Base-by-base conservation (phyloP, 2,113 vertebrate species). In the Psettodes erumei region DNA sequence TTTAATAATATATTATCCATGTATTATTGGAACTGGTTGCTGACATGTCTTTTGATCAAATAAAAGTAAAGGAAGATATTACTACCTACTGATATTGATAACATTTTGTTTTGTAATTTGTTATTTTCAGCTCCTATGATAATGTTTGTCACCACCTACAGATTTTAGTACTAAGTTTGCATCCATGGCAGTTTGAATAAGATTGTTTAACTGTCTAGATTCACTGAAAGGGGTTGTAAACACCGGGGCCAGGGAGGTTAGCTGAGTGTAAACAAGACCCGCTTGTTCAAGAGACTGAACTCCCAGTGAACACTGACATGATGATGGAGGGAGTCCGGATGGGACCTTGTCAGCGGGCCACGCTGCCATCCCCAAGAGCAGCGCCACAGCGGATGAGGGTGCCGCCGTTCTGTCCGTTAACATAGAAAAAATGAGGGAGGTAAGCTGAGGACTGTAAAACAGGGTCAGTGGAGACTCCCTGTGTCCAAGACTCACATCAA, bases 301-400 rank as follows among this genome's bases (percentile, higher is more conserved):
- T 77, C 83, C 79, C 83, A 77, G 77, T 88, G 79, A 85, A 75
- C 40, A 51, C 37, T 92, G 93, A 92, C 93, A 94, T 81, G 73
- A 90, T 92, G 92, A 94, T 92, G 88, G 87, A 93, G 86, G 75
- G 83, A 69, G 87, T 84, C 85, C 88, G 83, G 91, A 92, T 91
- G 89, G 84, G 79, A 73, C 56, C 77, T 76, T 71, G 79, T 88
- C 81, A 87, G 38, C 43, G 25, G 83, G 73, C 82, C 79, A 82
- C 65, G 60, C 61, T 28, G 42, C 79, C 79, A 61, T 71, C 77
- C 71, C 58, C 64, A 40, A 48, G 64, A 79, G 77, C 73, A 69
- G 50, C n/a, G 56, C 78, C 75, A 58, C 71, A 59, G 72, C 21
- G 79, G 78, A 85, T 78, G 79, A 82, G 79, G 67, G 58, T 71